These are phyloP conservation scores for Drosophila bunnanda DNA, from an alignment of 2,888 invertebrate species.

Conservation along the genomic window DNA sequence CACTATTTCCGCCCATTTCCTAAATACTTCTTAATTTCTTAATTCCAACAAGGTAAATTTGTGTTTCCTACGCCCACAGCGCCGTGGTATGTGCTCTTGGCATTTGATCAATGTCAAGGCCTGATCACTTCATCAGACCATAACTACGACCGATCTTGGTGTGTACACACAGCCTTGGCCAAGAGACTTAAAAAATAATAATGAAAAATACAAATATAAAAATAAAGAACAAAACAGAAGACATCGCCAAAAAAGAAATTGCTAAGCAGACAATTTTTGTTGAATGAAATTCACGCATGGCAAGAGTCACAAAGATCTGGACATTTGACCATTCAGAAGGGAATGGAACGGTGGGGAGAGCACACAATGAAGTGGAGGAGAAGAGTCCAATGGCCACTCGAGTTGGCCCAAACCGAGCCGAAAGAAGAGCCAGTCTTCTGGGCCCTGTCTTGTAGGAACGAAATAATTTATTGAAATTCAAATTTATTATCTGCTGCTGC, in stretches of 20 bases:
- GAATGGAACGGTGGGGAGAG: slow-evolving; percentile 9
- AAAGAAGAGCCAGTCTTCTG: slow-evolving; percentile 22
- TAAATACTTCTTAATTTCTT: slow-evolving; percentile 7
- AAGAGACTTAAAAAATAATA: slow-evolving; percentile 33
- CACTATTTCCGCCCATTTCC: slow-evolving; percentile 18
- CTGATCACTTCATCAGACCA: slow-evolving; percentile 74
- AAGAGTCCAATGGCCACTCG: slow-evolving; percentile 18
- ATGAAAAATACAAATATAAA: slow-evolving; percentile 6
- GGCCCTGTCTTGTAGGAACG: slow-evolving; percentile 71
- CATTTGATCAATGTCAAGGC: slow-evolving; percentile 74
- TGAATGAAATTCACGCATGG: slow-evolving; percentile 77
- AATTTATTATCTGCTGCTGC: slow-evolving; percentile 73
- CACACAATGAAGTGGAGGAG: slow-evolving; percentile 52
- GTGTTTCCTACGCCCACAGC: slow-evolving; percentile 41
- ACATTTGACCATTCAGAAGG: slow-evolving; percentile 47
- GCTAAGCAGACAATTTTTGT: slow-evolving; percentile 70
- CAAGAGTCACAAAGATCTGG: slow-evolving; percentile 35
- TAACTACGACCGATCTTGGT: slow-evolving; percentile 42
- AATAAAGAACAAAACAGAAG: slow-evolving; percentile 24
- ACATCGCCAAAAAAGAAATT: slow-evolving; percentile 73
- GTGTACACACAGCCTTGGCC: slow-evolving; percentile 52
- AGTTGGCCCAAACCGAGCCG: slow-evolving; percentile 23
- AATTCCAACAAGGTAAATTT: slow-evolving; percentile 3
- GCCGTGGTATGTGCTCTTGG: slow-evolving; percentile 11
- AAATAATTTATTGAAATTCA: slow-evolving; percentile 82